Percentiles rank a stretch among this genome's conserved stretches.
phyloP scores from a whole-genome alignment of 1,140 invertebrate genomes.

The Platyscapa corneri region DNA sequence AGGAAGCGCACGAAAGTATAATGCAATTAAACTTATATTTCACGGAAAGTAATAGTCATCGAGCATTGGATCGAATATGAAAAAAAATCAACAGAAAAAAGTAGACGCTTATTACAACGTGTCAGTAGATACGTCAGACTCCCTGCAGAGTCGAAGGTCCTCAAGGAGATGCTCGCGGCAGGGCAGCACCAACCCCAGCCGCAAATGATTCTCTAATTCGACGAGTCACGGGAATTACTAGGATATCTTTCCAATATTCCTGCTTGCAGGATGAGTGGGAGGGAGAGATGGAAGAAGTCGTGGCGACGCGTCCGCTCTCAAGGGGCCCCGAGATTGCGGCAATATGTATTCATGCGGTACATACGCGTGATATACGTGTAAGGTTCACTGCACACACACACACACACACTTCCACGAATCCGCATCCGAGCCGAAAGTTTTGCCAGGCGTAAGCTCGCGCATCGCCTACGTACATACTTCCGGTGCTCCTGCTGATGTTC shows the following conservation, averaged over 20 bases:
- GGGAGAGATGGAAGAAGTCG: neutral
- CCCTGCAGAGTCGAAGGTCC: neutral
- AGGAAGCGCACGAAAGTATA: neutral
- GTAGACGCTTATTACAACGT: neutral
- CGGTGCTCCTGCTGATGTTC: neutral
- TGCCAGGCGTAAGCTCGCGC: neutral
- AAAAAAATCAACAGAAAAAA: neutral
- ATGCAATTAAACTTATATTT: neutral
- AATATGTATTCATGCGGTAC: constrained; percentile 59
- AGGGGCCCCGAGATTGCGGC: constrained; percentile 52
- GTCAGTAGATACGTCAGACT: neutral
- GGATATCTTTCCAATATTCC: constrained; percentile 6
- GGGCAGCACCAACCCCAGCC: neutral
- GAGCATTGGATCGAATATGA: neutral
- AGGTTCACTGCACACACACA: too few relatives aligned
- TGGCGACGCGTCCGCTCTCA: neutral
- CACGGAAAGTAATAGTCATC: neutral
- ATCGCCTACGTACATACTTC: neutral
- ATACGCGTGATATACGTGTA: too few relatives aligned
- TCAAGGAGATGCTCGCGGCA: neutral
- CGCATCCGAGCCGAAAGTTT: neutral
- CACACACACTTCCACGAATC: too few relatives aligned
- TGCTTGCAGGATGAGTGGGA: neutral
- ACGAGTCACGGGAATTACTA: neutral
- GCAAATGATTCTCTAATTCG: constrained; percentile 21